Evolutionary conservation across 2,888 invertebrate species (phyloP), one percentile per base, ranked within the genome.

Genomic region (Tipula vernalis): DNA sequence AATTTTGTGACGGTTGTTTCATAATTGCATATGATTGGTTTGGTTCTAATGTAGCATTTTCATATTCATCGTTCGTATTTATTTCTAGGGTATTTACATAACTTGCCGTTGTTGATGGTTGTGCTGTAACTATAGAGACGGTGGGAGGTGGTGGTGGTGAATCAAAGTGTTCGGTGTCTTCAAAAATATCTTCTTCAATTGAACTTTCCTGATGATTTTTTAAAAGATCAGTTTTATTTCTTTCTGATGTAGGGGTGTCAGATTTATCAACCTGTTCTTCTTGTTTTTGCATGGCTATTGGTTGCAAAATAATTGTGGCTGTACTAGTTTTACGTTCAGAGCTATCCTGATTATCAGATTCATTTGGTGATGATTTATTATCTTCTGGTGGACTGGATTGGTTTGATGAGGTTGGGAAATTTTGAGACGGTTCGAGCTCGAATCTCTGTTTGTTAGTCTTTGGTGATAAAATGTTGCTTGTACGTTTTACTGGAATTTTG

Each of bases 1-100:
- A 89, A 89, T 92, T 92, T 87, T 91, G 92, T 86, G 91, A 90
- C 87, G 87, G 87, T 86, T 88, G 88, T 41, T 84, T 84, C 36
- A 41, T 12, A 86, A 36, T 83, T 12, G 18, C 18, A 12, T 42
- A 42, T n/a, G 42, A n/a, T 57, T 87, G 86, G 0, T 28, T 42
- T 86, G 83, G 41, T 12, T 83, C 36, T 85, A 39, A 18, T 15
- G 42, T 36, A 36, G 47, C 83, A 28, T 86, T 85, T 42, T 84
- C 84, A n/a, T 36, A n/a, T 84, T 39, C 39, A 5, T 39, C 41
- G 28, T 71, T 10, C 8, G 28, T 18, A 3, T 51, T 51, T 51
- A 51, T n/a, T 51, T 51, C 51, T 51, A 51, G n/a, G 3, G 10
- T 71, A 71, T 71, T 71, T 12, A 71, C 10, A 28, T 71, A 71